A percentile compares a stretch with the other conserved stretches of the same genome.
These are phyloP conservation scores for Lophotis ruficrista DNA, from an alignment of 2,113 vertebrate genomes.

Conservation along the genomic window DNA sequence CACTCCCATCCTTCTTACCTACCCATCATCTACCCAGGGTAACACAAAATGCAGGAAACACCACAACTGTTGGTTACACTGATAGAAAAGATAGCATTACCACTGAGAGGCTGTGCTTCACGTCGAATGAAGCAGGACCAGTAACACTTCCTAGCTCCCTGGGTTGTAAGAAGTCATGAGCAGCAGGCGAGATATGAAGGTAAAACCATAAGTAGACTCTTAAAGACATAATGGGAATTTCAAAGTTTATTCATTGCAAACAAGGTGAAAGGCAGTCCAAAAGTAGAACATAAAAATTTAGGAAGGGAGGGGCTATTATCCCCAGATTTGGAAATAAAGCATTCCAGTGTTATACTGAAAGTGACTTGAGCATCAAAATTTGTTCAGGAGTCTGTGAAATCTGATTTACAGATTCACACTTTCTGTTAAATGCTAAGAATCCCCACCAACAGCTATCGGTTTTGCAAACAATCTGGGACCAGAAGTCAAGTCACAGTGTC, in stretches of 20 bases:
- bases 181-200: background rate
- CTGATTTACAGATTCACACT: background rate
- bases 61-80: background rate
- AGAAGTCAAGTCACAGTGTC: background rate
- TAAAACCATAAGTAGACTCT: background rate
- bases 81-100: background rate
- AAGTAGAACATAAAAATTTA: background rate
- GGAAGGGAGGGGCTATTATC: background rate
- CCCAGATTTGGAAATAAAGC: background rate
- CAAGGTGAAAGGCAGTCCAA: background rate
- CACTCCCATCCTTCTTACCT: background rate
- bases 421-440: conserved; percentile 11
- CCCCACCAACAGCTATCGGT: accelerated
- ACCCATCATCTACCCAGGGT: background rate
- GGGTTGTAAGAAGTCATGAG: background rate
- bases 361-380: background rate
- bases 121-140: background rate
- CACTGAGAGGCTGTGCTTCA: background rate
- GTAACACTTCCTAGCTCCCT: background rate
- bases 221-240: background rate
- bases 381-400: conserved; percentile 21
- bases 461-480: background rate
- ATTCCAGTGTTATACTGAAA: background rate
- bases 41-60: conserved; percentile 18
- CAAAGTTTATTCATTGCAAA: background rate